Evolutionary conservation across 2,888 invertebrate genomes (phyloP), one percentile per base, ranked within the genome.

Genomic region (Scrobipalpa atriplicella): DNA sequence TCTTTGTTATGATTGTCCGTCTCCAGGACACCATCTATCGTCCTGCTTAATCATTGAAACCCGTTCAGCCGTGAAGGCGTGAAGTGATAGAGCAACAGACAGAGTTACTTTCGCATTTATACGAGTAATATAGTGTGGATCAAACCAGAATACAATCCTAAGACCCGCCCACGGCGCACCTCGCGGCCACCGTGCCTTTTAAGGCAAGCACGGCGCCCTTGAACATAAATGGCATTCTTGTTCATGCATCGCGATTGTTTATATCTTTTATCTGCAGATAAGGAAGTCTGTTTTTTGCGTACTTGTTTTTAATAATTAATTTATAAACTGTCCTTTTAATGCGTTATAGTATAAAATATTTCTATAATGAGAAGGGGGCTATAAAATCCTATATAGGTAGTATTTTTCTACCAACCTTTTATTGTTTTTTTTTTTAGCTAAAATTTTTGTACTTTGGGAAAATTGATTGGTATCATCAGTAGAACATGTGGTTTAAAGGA

Each of bases 181-280:
- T 47, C 47, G 29, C 29, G n/a, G 47, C n/a, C 47, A 47, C 47
- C 16, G 47, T 47, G 47, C 47, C 47, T 47, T 47, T 47, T 47
- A 47, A 47, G 47, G 47, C 47, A 47, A n/a, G n/a, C n/a, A 47
- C 47, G 47, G n/a, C 47, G 47, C 47, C 47, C n/a, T 47, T n/a
- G 47, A 47, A 47, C 43, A 13, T n/a, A 5, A 47, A 16, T 16
- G 47, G 47, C 47, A 47, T 47, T 47, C 47, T 16, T 47, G 16
- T 47, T 47, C 47, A 7, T 47, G 16, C 47, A 47, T 47, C 47
- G 47, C 16, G 5, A 8, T 47, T 47, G 47, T 47, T 47, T 47
- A 47, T 47, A 47, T 47, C n/a, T 47, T 47, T 47, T 47, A 16
- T 47, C 47, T 16, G 16, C 10, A 10, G 10, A 47, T 0, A n/a